These are phyloP conservation scores for Silvanus unidentatus DNA, from an alignment of 2,888 invertebrate species.

Conservation along the genomic window DNA sequence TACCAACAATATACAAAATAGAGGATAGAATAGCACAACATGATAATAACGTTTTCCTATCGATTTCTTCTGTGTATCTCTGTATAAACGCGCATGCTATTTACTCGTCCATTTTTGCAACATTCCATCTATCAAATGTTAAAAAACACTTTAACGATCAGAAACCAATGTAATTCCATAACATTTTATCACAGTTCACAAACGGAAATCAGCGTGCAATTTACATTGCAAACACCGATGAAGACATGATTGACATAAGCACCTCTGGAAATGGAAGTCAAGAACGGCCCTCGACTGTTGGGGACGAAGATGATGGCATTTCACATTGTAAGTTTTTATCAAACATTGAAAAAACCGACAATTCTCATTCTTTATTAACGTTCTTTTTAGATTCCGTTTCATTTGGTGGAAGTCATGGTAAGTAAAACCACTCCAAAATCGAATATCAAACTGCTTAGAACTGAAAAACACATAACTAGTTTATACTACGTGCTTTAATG, in stretches of 20 bases:
- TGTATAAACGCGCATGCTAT: background rate
- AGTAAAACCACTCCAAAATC: no score
- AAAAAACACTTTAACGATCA: no score
- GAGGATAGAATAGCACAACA: no score
- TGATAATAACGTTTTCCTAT: no score
- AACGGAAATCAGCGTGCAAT: conserved; percentile 35
- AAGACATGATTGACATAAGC: conserved; percentile 63
- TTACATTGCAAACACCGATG: conserved; percentile 50
- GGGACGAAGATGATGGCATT: conserved; percentile 39
- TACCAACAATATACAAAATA: no score
- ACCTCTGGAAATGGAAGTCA: conserved; percentile 42
- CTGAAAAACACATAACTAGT: no score
- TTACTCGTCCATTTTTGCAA: background rate
- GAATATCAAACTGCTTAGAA: no score
- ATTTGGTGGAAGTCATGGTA: conserved; percentile 12
- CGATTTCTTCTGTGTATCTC: background rate
- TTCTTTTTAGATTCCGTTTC: conserved; percentile 16
- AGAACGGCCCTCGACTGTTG: conserved; percentile 23
- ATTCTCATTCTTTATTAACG: background rate
- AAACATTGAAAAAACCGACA: background rate
- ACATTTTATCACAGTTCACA: conserved; percentile 8
- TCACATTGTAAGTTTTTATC: conserved; percentile 40
- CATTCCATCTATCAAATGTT: no score
- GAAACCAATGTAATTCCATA: no score
- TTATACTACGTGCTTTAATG: no score